Percentiles rank a stretch among this genome's conserved stretches.
These are phyloP conservation scores for Oikopleura albicans DNA, from an alignment of 23 tunicate species.

Conservation along the genomic window DNA sequence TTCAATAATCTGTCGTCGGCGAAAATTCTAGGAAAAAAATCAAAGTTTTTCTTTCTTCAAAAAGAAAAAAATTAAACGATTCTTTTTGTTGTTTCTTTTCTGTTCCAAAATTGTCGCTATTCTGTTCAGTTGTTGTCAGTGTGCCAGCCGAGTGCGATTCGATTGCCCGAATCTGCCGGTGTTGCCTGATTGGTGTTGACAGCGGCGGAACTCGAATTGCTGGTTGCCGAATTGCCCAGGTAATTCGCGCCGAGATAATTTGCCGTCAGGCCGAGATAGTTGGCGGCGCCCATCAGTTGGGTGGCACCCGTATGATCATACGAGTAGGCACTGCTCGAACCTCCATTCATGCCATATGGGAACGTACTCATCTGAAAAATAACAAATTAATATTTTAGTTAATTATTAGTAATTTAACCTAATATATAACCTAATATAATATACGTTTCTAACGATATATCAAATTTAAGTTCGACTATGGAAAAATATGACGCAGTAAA, in stretches of 20 bases:
- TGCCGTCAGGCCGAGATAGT: not conserved
- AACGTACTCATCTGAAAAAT: not conserved
- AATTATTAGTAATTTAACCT: no score
- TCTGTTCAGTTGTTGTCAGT: not conserved
- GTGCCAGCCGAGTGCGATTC: not conserved
- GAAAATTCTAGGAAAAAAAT: no score
- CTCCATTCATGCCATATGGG: not conserved
- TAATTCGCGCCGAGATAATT: not conserved
- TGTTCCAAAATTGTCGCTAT: no score
- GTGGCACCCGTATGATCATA: not conserved
- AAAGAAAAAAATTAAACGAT: no score
- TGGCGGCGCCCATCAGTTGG: slow-evolving; percentile 4
- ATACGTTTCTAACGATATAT: no score
- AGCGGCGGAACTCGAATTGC: not conserved
- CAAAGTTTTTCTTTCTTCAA: no score
- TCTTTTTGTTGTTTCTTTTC: no score
- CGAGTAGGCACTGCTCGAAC: not conserved
- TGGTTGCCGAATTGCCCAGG: not conserved
- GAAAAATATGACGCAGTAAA: no score
- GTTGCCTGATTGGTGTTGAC: not conserved
- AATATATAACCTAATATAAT: no score
- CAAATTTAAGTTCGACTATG: no score
- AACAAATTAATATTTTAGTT: no score
- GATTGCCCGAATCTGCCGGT: not conserved
- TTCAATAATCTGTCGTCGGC: no score